phyloP scores from a whole-genome alignment of 2,888 invertebrate genomes.

The Philereme transversata region DNA sequence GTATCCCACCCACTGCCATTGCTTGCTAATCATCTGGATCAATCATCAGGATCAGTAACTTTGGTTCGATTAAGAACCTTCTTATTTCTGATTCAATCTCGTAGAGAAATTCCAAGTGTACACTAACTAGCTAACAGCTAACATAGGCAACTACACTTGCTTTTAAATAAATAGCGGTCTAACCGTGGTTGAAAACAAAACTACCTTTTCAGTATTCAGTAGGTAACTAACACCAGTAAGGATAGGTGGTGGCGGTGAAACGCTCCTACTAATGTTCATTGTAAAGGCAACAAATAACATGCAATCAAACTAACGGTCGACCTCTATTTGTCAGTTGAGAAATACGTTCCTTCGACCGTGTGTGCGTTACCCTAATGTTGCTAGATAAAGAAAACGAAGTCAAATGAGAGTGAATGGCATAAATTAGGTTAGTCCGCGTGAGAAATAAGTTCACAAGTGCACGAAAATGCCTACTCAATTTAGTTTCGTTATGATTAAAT shows the following conservation, averaged over 20 bases:
- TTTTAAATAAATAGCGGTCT: too few relatives aligned
- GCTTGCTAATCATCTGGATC: too few relatives aligned
- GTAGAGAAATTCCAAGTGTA: too few relatives aligned
- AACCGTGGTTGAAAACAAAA: not conserved
- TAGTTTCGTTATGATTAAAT: too few relatives aligned
- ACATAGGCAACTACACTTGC: too few relatives aligned
- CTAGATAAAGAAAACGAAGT: constrained; percentile 50
- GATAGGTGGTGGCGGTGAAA: constrained; percentile 53
- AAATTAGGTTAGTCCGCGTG: constrained; percentile 6
- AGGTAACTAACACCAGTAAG: constrained; percentile 42
- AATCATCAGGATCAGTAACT: too few relatives aligned
- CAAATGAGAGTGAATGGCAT: constrained; percentile 32
- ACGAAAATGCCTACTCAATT: too few relatives aligned
- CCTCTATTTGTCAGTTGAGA: constrained; percentile 79
- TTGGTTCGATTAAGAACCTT: too few relatives aligned
- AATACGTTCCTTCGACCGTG: constrained; percentile 67
- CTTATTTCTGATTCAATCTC: too few relatives aligned
- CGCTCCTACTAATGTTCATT: constrained; percentile 74
- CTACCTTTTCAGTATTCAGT: constrained; percentile 25
- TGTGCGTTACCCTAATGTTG: constrained; percentile 53
- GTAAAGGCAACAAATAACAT: constrained; percentile 80
- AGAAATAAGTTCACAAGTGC: too few relatives aligned
- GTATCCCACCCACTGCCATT: too few relatives aligned
- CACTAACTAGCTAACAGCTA: too few relatives aligned
- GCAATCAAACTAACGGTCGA: constrained; percentile 80